A percentile compares a stretch with the other conserved stretches of the same genome.
These are phyloP conservation scores for Idaea biselata DNA, from an alignment of 2,888 invertebrate genomes.

Conservation along the genomic window DNA sequence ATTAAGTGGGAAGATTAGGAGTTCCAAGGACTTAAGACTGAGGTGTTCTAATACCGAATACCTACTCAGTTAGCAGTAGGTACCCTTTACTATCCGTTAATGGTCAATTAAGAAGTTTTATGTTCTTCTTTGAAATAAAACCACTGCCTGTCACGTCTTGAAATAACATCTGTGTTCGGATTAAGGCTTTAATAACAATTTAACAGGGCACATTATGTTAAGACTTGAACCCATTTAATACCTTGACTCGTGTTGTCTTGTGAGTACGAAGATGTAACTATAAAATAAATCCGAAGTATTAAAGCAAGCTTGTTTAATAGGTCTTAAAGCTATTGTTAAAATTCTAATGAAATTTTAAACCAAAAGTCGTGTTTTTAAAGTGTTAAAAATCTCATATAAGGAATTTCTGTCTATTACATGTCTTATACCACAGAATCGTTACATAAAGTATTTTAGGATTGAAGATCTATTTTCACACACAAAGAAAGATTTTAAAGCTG, in stretches of 20 bases:
- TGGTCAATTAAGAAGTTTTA: background rate
- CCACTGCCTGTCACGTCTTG: background rate
- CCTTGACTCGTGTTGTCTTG: background rate
- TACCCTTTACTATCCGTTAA: background rate
- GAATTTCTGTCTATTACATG: too few species aligned
- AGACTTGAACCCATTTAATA: background rate
- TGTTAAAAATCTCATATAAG: too few species aligned
- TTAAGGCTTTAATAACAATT: background rate
- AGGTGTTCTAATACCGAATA: background rate
- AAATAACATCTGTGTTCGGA: background rate
- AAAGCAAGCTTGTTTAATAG: too few species aligned
- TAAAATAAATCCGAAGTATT: background rate
- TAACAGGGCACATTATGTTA: background rate
- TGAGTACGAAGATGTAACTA: background rate
- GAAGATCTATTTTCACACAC: background rate
- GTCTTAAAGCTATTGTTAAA: too few species aligned
- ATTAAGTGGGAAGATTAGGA: conserved; percentile 27
- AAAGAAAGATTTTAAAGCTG: conserved; percentile 4
- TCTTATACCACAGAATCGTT: too few species aligned
- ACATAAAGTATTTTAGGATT: too few species aligned
- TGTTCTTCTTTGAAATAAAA: background rate
- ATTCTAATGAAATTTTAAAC: too few species aligned
- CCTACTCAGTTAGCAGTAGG: background rate
- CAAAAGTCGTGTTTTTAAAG: too few species aligned
- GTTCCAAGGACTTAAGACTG: conserved; percentile 1